Conservation (phyloP, 2,797 vertebrate species). For the Pogoniulus pusillus region DNA sequence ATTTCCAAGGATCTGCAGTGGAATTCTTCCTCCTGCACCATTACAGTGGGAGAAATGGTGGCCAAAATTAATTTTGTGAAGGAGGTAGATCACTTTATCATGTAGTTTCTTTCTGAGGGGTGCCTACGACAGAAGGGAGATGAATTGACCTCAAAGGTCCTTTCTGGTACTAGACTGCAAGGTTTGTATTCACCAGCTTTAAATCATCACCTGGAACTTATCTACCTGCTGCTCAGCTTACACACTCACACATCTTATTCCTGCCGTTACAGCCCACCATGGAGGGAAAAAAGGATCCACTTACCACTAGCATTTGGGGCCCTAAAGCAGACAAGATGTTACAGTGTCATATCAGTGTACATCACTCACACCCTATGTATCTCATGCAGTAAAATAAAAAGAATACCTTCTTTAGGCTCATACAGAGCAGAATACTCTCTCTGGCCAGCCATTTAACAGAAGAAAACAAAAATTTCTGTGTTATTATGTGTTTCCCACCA, state of each 20-base stretch:
- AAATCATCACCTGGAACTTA: conserved; percentile 20
- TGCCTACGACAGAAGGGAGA: conserved; percentile 23
- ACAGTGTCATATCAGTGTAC: neutral
- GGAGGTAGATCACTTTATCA: conserved; percentile 9
- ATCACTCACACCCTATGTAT: neutral
- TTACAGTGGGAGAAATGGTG: neutral
- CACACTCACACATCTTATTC: neutral
- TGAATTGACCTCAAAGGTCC: conserved; percentile 36
- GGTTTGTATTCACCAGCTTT: conserved; percentile 11
- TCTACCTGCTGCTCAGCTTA: neutral
- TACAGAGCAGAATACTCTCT: neutral
- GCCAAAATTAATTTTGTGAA: conserved; percentile 13
- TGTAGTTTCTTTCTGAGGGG: neutral
- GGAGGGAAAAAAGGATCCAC: neutral
- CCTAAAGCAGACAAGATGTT: neutral
- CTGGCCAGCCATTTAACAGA: neutral
- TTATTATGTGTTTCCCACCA: neutral
- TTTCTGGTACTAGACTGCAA: neutral
- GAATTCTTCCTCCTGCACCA: conserved; percentile 22
- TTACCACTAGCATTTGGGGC: neutral
- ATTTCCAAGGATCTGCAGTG: conserved; percentile 30
- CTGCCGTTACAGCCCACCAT: neutral
- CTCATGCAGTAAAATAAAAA: neutral
- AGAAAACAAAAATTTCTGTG: neutral
- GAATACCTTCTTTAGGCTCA: neutral